Percentiles rank a stretch among this genome's conserved stretches.
Conservation (phyloP, 2,797 vertebrate species). For the Knipowitschia caucasica region DNA sequence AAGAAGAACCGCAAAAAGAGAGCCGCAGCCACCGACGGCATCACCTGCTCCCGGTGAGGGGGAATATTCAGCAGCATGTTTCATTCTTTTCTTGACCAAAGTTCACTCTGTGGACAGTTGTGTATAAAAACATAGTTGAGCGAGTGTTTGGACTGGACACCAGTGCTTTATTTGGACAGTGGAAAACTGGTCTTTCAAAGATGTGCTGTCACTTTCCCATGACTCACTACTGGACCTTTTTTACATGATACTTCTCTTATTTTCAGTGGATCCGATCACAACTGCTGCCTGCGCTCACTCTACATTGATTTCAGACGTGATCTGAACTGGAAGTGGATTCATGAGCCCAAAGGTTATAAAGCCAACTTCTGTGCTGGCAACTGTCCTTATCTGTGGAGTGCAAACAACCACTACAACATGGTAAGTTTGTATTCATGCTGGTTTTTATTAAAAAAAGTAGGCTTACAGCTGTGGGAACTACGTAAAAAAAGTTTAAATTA, state of each 20-base stretch:
- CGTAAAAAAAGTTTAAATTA: slow-evolving; percentile 14
- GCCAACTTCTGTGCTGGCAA: slow-evolving; percentile 83
- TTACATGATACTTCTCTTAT: slow-evolving; percentile 23
- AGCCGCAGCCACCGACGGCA: slow-evolving; percentile 70
- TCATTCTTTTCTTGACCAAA: slow-evolving; percentile 28
- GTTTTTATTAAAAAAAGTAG: not conserved
- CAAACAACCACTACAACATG: slow-evolving; percentile 85
- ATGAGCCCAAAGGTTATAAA: slow-evolving; percentile 83
- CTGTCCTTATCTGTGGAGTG: slow-evolving; percentile 84
- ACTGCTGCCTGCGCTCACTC: slow-evolving; percentile 82
- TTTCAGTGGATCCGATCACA: slow-evolving; percentile 70
- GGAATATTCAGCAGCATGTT: slow-evolving; percentile 4
- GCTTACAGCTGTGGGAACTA: not conserved
- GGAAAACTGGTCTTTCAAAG: slow-evolving; percentile 36
- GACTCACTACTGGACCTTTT: slow-evolving; percentile 29
- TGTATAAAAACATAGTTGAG: slow-evolving; percentile 41
- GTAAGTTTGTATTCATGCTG: slow-evolving; percentile 52
- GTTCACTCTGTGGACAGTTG: slow-evolving; percentile 41
- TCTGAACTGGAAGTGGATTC: slow-evolving; percentile 86
- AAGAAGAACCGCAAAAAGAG: slow-evolving; percentile 80
- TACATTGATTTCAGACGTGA: slow-evolving; percentile 84
- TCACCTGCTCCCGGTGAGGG: slow-evolving; percentile 76
- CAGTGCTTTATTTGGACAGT: slow-evolving; percentile 60
- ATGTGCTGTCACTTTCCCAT: slow-evolving; percentile 52
- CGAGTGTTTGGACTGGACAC: slow-evolving; percentile 62